Conservation (phyloP, 2,888 invertebrate genomes). For the Aleiodes alternator region DNA sequence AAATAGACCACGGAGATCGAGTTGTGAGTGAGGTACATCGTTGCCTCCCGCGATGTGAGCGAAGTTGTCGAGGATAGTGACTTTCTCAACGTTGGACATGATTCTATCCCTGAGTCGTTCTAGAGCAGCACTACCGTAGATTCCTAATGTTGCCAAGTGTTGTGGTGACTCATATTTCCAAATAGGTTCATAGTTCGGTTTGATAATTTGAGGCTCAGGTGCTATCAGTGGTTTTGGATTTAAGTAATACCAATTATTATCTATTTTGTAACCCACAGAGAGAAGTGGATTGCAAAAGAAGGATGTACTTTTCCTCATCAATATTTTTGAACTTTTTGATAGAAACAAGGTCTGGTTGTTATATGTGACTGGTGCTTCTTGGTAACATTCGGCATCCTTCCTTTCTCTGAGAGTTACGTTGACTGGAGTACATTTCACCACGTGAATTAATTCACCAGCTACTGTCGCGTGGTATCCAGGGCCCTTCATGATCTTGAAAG, state of each 20-base stretch:
- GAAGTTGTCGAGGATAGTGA: background rate
- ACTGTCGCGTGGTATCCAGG: constrained; percentile 40
- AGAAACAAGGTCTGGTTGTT: too few relatives aligned
- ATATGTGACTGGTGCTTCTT: too few relatives aligned
- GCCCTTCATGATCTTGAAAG: constrained; percentile 36
- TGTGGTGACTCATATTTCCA: background rate
- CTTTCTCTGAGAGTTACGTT: too few relatives aligned
- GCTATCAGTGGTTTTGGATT: background rate
- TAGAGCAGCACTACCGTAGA: background rate
- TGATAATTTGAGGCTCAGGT: background rate
- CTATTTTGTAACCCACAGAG: background rate
- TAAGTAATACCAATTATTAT: constrained; percentile 4
- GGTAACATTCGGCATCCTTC: too few relatives aligned
- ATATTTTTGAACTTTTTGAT: too few relatives aligned
- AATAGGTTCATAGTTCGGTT: background rate
- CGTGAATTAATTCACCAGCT: constrained; percentile 34
- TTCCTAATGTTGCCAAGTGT: background rate
- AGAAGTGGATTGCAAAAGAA: constrained; percentile 33
- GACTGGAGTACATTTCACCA: too few relatives aligned
- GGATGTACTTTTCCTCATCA: too few relatives aligned
- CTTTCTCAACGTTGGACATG: background rate
- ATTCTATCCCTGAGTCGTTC: background rate
- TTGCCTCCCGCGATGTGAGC: background rate
- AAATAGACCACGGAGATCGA: background rate
- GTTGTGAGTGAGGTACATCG: background rate